A percentile compares a stretch with the other conserved stretches of the same genome.
phyloP scores from a whole-genome alignment of 1,140 invertebrate species.

The Cataglyphis hispanica region DNA sequence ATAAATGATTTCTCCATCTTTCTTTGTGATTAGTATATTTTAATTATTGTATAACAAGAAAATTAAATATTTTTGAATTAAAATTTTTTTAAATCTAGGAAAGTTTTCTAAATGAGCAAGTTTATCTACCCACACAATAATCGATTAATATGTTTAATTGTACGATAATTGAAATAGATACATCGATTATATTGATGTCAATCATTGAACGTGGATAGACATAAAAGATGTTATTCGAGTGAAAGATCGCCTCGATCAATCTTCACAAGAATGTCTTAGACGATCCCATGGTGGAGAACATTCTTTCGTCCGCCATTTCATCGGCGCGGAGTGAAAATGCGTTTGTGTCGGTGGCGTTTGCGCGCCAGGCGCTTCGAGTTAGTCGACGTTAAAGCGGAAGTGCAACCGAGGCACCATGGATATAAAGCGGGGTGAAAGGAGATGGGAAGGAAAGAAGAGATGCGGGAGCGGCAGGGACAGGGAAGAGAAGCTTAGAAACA shows the following conservation, averaged over 20 bases:
- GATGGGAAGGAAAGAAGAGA: slow-evolving; percentile 18
- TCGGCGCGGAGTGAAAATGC: slow-evolving; percentile 75
- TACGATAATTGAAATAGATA: slow-evolving; percentile 3
- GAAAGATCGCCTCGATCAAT: background rate
- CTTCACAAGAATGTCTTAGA: background rate
- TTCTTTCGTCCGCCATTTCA: slow-evolving; percentile 82
- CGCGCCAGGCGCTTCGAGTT: slow-evolving; percentile 74
- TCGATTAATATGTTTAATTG: background rate
- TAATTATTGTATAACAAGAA: background rate
- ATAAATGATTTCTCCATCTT: background rate
- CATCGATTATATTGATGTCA: background rate
- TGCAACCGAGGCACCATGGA: slow-evolving; percentile 48
- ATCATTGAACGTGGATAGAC: background rate
- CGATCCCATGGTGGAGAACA: slow-evolving; percentile 65
- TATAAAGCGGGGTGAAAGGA: background rate
- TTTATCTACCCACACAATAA: background rate
- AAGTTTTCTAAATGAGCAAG: background rate
- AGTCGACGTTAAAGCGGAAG: slow-evolving; percentile 77
- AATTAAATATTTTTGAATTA: too few species aligned
- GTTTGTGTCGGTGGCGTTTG: slow-evolving; percentile 77
- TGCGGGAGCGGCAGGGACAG: slow-evolving; percentile 23
- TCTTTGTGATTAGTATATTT: background rate
- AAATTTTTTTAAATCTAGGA: background rate
- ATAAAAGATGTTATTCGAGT: background rate
- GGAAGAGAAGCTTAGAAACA: slow-evolving; percentile 50